phyloP scores from a whole-genome alignment of 2,888 invertebrate genomes.

The Geophilus truncorum region DNA sequence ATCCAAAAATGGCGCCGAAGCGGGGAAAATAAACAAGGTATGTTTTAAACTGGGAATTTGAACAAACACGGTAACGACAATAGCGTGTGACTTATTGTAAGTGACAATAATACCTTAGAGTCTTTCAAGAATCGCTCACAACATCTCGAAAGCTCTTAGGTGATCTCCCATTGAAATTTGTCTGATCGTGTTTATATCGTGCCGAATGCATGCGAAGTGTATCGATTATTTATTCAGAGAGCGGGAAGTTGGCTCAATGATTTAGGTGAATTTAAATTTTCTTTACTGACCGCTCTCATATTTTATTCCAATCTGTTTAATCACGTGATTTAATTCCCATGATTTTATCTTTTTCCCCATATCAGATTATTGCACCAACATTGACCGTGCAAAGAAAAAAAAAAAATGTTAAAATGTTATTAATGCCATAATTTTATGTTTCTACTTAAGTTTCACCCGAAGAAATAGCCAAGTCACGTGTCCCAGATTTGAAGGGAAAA shows the following conservation, averaged over 20 bases:
- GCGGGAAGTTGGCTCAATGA: not conserved
- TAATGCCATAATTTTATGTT: too few species aligned
- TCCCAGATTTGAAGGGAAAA: not conserved
- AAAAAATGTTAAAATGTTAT: too few species aligned
- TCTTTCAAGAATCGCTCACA: not conserved
- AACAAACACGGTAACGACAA: not conserved
- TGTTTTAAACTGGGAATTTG: not conserved
- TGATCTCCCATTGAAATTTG: not conserved
- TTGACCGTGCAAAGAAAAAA: too few species aligned
- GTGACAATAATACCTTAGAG: not conserved
- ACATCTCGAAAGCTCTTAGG: not conserved
- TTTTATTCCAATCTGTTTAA: not conserved
- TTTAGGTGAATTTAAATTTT: not conserved
- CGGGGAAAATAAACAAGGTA: not conserved
- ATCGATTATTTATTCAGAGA: not conserved
- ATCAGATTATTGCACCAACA: not conserved
- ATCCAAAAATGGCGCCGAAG: not conserved
- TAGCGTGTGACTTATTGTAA: not conserved
- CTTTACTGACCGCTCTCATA: not conserved
- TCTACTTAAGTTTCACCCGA: not conserved
- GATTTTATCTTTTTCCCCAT: not conserved
- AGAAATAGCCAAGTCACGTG: not conserved
- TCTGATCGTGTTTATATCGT: not conserved
- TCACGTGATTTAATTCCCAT: not conserved
- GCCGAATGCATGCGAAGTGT: not conserved